phyloP scores from a whole-genome alignment of 2,888 invertebrate genomes.

The Hypercompe scribonia region DNA sequence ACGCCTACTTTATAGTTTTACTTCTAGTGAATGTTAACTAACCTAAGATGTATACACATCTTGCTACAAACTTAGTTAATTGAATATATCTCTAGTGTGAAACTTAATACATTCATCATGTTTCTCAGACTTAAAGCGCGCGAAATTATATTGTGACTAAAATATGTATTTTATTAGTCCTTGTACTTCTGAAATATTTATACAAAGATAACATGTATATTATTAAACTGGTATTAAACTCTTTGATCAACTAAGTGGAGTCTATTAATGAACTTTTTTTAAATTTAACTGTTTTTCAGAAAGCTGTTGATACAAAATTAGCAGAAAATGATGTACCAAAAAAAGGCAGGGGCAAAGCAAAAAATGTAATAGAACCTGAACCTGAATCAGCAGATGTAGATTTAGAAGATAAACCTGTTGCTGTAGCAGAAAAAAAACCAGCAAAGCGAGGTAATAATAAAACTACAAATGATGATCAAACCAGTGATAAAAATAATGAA shows the following conservation, averaged over 20 bases:
- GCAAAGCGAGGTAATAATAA: slow-evolving; percentile 75
- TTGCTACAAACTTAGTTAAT: background rate
- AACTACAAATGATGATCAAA: slow-evolving; percentile 56
- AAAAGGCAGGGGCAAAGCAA: slow-evolving; percentile 76
- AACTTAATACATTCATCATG: background rate
- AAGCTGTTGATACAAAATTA: slow-evolving; percentile 72
- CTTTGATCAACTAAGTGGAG: background rate
- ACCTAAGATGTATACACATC: background rate
- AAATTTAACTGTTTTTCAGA: slow-evolving; percentile 62
- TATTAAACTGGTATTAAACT: background rate
- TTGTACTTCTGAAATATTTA: background rate
- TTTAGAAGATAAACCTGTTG: slow-evolving; percentile 45
- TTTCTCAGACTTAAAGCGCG: background rate
- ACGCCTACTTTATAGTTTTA: background rate
- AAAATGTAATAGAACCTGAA: slow-evolving; percentile 56
- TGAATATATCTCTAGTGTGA: background rate
- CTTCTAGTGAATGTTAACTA: background rate
- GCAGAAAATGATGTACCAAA: slow-evolving; percentile 72
- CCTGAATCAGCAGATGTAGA: slow-evolving; percentile 50
- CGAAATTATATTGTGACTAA: background rate
- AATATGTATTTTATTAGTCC: background rate
- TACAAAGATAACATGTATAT: background rate
- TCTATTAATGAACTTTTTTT: background rate
- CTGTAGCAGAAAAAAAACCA: slow-evolving; percentile 59
- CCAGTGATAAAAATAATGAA: slow-evolving; percentile 63